These are phyloP conservation scores for Lutjanus campechanus DNA, from an alignment of 2,797 vertebrate species.

Conservation along the genomic window DNA sequence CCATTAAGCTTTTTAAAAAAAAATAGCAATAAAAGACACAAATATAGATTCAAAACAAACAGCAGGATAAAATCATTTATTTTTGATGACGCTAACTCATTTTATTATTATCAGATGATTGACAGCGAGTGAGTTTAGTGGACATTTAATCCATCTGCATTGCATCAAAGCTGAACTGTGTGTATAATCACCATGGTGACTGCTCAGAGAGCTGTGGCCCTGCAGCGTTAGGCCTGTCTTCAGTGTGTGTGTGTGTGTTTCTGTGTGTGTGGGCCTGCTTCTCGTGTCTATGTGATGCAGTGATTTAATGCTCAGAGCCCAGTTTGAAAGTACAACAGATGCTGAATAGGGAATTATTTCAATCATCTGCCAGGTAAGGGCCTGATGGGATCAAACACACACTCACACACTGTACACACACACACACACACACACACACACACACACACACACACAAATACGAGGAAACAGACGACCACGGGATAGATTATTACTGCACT, in stretches of 20 bases:
- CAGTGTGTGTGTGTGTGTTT: conserved; percentile 47
- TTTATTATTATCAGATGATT: not conserved
- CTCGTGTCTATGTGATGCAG: conserved; percentile 31
- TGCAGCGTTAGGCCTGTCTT: conserved; percentile 40
- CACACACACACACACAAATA: conserved; percentile 20
- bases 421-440: conserved; percentile 24
- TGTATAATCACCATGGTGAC: conserved; percentile 59
- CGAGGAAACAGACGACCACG: conserved; percentile 2
- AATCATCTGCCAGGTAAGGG: conserved; percentile 47
- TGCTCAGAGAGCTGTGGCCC: conserved; percentile 44
- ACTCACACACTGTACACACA: conserved; percentile 3
- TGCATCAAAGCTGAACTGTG: conserved; percentile 45
- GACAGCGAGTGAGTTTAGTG: conserved; percentile 21
- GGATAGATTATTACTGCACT: conserved; percentile 31
- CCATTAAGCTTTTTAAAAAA: not conserved
- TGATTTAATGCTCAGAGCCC: conserved; percentile 49
- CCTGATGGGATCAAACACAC: conserved; percentile 27
- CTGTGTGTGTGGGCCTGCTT: conserved; percentile 22
- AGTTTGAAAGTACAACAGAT: conserved; percentile 51
- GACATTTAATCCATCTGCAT: conserved; percentile 56
- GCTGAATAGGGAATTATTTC: conserved; percentile 58
- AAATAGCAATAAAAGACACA: not conserved
- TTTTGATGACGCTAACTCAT: not conserved
- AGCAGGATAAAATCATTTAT: not conserved
- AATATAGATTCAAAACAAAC: no score